Evolutionary conservation across 2,888 invertebrate species (phyloP).

Genomic region (Oscheius sp.): DNA sequence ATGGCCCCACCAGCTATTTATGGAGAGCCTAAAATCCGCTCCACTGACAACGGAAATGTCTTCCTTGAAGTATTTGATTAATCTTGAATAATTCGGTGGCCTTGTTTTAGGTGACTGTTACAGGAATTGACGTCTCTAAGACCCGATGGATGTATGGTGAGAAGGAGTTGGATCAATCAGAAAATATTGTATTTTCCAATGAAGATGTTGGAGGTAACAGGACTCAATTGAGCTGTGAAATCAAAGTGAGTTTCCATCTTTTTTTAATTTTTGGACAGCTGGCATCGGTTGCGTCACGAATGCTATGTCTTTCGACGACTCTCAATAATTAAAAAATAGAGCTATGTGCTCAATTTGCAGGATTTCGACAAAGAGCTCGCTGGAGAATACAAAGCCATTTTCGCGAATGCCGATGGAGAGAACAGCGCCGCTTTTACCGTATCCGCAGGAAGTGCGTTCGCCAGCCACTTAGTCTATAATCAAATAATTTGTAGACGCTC

Average conservation of each 20-base stretch:
- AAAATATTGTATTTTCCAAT: slow-evolving; percentile 60
- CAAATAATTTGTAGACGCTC: slow-evolving; percentile 61
- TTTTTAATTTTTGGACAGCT: background rate
- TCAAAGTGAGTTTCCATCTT: slow-evolving; percentile 61
- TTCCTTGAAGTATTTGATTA: slow-evolving; percentile 54
- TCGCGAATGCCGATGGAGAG: slow-evolving; percentile 63
- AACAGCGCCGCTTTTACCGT: slow-evolving; percentile 69
- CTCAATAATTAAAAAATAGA: background rate
- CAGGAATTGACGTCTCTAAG: slow-evolving; percentile 63
- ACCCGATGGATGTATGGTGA: slow-evolving; percentile 67
- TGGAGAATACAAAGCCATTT: slow-evolving; percentile 68
- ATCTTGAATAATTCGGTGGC: background rate
- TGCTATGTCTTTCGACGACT: background rate
- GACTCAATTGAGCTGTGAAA: slow-evolving; percentile 62
- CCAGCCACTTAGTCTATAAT: background rate
- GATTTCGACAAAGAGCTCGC: slow-evolving; percentile 70
- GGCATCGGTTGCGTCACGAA: slow-evolving; percentile 7
- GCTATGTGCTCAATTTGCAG: slow-evolving; percentile 42
- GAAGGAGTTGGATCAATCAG: slow-evolving; percentile 62
- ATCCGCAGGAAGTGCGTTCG: slow-evolving; percentile 66
- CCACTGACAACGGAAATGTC: slow-evolving; percentile 63
- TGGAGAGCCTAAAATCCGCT: slow-evolving; percentile 68
- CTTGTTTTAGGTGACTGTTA: slow-evolving; percentile 51
- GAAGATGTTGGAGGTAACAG: slow-evolving; percentile 67
- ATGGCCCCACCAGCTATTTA: slow-evolving; percentile 70